Percentiles rank a stretch among this genome's conserved stretches.
Evolutionary conservation across 2,797 vertebrate genomes (phyloP).

Genomic region (Thripadectes ignobilis): DNA sequence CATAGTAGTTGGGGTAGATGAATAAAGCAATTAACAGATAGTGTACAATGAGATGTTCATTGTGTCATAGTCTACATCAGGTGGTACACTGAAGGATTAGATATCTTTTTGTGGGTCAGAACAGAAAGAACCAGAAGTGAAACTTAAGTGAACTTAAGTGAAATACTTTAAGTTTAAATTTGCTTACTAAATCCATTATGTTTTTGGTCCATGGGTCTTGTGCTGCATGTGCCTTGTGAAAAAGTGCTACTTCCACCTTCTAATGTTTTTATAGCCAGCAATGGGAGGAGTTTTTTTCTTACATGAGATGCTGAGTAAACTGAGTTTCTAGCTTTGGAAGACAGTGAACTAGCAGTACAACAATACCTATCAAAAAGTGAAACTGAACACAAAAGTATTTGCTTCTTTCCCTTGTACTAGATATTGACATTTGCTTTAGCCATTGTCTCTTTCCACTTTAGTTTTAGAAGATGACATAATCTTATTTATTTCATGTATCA

Average conservation of each 20-base stretch:
- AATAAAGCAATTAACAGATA: background rate
- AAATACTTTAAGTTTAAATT: background rate
- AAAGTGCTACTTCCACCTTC: background rate
- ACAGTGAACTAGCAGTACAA: background rate
- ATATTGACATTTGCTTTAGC: background rate
- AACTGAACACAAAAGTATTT: background rate
- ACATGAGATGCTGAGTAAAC: accelerated
- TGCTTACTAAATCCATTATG: background rate
- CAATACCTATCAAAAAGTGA: background rate
- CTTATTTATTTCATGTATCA: background rate
- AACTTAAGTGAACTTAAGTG: background rate
- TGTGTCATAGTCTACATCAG: background rate
- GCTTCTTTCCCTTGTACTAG: background rate
- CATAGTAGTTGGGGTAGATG: background rate
- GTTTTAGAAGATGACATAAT: background rate
- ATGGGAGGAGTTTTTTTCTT: background rate
- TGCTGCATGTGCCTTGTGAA: background rate
- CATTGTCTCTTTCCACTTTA: background rate
- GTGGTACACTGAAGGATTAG: background rate
- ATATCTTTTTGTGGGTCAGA: background rate
- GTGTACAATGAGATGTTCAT: background rate
- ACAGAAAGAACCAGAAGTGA: background rate
- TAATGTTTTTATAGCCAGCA: background rate
- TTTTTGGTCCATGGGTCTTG: background rate
- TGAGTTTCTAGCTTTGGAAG: background rate